Conservation (phyloP, 2,888 invertebrate genomes). For the Apodemia duryi region DNA sequence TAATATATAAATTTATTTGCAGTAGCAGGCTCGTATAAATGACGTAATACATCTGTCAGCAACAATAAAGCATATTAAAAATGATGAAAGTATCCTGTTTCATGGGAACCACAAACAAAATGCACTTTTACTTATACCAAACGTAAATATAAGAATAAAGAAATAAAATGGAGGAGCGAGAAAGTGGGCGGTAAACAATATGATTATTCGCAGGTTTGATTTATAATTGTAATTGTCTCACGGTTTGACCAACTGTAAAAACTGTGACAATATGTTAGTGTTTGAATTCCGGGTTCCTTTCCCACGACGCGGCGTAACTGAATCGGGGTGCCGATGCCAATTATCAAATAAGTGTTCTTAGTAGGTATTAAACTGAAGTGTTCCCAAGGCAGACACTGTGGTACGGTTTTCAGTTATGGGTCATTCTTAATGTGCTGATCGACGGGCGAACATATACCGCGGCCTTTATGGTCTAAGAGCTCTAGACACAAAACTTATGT, state of each 20-base stretch:
- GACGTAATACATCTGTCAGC: neutral
- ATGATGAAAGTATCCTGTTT: neutral
- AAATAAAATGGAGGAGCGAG: neutral
- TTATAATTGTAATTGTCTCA: neutral
- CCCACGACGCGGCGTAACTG: neutral
- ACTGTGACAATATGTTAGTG: slow-evolving; percentile 7
- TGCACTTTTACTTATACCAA: neutral
- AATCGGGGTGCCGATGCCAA: neutral
- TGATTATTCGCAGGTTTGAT: neutral
- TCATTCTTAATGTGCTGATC: no score
- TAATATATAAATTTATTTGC: neutral
- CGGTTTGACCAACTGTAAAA: neutral
- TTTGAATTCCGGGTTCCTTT: slow-evolving; percentile 5
- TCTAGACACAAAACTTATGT: no score
- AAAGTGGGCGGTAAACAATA: slow-evolving; percentile 6
- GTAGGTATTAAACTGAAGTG: neutral
- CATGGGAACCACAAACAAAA: neutral
- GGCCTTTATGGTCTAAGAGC: no score
- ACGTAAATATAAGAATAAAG: neutral
- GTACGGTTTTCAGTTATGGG: no score
- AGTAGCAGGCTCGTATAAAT: neutral
- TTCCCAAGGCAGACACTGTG: no score
- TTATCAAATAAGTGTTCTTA: neutral
- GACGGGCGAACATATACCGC: no score
- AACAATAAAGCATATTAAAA: neutral